Evolutionary conservation across 2,113 vertebrate species (phyloP), one percentile per base, ranked within the genome.

Genomic region (Serinus canaria): DNA sequence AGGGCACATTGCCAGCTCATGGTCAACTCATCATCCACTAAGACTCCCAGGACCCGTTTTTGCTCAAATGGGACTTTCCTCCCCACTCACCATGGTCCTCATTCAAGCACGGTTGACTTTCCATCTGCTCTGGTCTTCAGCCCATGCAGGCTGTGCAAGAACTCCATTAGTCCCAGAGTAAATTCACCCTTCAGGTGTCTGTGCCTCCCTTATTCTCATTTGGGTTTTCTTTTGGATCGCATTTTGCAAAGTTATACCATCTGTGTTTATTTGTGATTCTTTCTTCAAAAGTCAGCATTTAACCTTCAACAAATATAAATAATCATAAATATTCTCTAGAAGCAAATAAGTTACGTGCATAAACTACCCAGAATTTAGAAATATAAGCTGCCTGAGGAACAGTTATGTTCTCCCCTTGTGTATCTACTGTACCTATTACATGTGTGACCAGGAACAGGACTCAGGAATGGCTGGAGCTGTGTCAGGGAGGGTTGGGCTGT

Each of bases 81-180:
- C n/a, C 15, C 44, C 1, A 1, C 52, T 37, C 9, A 22, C 22
- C 1, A 2, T n/a, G 31, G 50, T 27, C 47, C 31, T 28, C 0
- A 0, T 9, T 52, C 12, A 15, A 11, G 35, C 10, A 7, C 3
- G 1, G 63, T 2, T 28, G 23, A 15, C 19, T 46, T 59, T 28
- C n/a, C 33, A 9, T 25, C 43, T 4, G 6, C 52, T 39, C 12
- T 21, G 49, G 35, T 41, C 47, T 79, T 28, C 66, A 37, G 1
- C 8, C 41, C 3, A 5, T 2, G 16, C 6, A 18, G 30, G 19
- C 49, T 12, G 21, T 8, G 41, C n/a, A 35, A 41, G 43, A 72
- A 5, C 53, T 3, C 25, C n/a, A 15, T 22, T n/a, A 43, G 7
- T 9, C 33, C 49, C 1, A 2, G 4, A 50, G 31, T 10, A 49